Evolutionary conservation across 2,113 vertebrate genomes (phyloP).

Genomic region (Tauraco erythrolophus): DNA sequence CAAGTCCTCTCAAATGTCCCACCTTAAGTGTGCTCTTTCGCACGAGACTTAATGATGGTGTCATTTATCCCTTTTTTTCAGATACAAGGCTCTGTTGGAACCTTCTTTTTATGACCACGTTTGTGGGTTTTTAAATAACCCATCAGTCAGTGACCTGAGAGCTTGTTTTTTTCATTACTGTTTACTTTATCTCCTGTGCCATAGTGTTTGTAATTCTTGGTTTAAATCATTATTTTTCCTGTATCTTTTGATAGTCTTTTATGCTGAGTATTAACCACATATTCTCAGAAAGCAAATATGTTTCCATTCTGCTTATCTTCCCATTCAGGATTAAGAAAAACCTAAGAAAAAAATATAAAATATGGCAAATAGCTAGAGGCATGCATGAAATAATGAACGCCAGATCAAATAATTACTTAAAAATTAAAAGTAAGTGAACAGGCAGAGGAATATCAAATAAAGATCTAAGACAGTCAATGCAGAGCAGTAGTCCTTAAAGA

Average conservation of each 20-base stretch:
- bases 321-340: neutral
- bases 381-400: neutral
- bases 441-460: neutral
- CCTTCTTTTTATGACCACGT: neutral
- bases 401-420: neutral
- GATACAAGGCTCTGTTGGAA: neutral
- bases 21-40: neutral
- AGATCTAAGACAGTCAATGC: neutral
- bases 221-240: neutral
- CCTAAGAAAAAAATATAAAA: neutral
- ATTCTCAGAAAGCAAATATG: neutral
- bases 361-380: neutral
- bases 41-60: rapidly evolving
- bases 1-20: neutral
- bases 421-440: neutral
- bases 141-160: neutral
- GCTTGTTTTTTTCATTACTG: neutral
- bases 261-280: neutral
- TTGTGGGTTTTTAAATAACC: neutral
- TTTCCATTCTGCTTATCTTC: neutral
- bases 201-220: neutral
- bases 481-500: neutral
- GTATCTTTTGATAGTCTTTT: neutral
- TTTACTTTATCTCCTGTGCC: neutral
- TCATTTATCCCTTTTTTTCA: neutral